Base-by-base conservation (phyloP, 2,888 invertebrate genomes). In the Drosophila subquinaria region DNA sequence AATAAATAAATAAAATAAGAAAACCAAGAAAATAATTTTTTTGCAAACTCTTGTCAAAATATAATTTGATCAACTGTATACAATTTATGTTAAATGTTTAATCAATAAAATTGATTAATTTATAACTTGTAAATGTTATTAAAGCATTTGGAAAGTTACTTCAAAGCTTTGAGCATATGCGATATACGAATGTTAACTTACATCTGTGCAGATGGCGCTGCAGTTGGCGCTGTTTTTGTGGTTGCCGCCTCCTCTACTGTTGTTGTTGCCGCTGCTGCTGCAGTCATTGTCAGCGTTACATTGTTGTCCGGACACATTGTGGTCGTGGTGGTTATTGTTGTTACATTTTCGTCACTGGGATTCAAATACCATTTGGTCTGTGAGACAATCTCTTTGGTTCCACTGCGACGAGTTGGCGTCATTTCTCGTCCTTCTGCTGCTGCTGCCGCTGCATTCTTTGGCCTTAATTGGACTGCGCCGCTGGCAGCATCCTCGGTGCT, bases 361-460 rank as follows among this genome's bases (percentile, higher is more conserved):
- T 82, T 79, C 52, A 90, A 79, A 81, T 91, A 91, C 91, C 91
- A 91, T 69, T 88, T 91, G 5, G 90, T 85, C 53, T 88, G 88
- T 4, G 88, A 89, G 57, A 64, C 42, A 43, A 51, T 30, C 38
- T 63, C 68, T 56, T 60, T 63, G 45, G 50, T 50, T 30, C 60
- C 50, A 27, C 40, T 84, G 47, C 52, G 33, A 45, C 52, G 33
- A 45, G 42, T 48, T 50, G 50, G 43, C 33, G 23, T 30, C 10
- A 23, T 27, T 23, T 33, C 33, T 20, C 10, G 56, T 56, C 56
- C 56, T 56, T 52, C 51, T 20, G 20, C 20, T 20, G 20, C 20
- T 20, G 30, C 30, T 11, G 13, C 8, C 10, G 38, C 33, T 30
- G 23, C 35, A 38, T n/a, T 50, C 20, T 6, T 10, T 38, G 48